phyloP scores from a whole-genome alignment of 1,140 invertebrate genomes.

The Neodiprion fabricii region DNA sequence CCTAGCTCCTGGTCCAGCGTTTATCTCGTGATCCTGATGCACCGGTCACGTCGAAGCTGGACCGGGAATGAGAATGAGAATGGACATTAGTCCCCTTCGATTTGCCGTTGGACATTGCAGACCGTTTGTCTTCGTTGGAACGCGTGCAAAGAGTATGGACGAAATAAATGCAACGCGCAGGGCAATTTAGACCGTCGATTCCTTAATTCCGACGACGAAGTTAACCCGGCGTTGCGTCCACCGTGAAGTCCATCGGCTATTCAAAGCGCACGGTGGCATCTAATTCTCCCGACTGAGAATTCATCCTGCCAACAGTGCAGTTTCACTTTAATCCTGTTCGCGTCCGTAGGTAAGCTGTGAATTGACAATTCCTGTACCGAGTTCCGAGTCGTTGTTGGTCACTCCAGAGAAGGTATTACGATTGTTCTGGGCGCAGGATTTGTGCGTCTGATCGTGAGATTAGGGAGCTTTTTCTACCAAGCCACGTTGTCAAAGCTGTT shows the following conservation, averaged over 20 bases:
- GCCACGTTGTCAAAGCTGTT: too few species aligned
- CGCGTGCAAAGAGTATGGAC: not conserved
- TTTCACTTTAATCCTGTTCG: conserved; percentile 11
- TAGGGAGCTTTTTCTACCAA: too few species aligned
- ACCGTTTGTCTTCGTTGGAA: too few species aligned
- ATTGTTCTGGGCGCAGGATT: too few species aligned
- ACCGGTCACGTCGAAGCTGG: too few species aligned
- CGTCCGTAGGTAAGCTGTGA: conserved; percentile 7
- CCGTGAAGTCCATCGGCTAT: not conserved
- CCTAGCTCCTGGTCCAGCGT: too few species aligned
- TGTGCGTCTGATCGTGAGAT: too few species aligned
- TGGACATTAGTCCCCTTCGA: not conserved
- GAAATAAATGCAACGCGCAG: not conserved
- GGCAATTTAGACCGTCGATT: too few species aligned
- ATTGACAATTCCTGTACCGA: not conserved
- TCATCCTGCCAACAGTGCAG: not conserved
- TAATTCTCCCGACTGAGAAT: conserved; percentile 10
- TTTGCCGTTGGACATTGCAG: not conserved
- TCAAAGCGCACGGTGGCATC: not conserved
- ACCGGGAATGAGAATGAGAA: not conserved
- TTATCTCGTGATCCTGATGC: too few species aligned
- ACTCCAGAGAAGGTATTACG: not conserved
- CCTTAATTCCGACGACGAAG: too few species aligned
- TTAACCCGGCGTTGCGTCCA: not conserved
- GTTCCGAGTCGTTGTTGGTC: not conserved